Conservation (phyloP, 2,888 invertebrate species). For the Oasisia sp. region DNA sequence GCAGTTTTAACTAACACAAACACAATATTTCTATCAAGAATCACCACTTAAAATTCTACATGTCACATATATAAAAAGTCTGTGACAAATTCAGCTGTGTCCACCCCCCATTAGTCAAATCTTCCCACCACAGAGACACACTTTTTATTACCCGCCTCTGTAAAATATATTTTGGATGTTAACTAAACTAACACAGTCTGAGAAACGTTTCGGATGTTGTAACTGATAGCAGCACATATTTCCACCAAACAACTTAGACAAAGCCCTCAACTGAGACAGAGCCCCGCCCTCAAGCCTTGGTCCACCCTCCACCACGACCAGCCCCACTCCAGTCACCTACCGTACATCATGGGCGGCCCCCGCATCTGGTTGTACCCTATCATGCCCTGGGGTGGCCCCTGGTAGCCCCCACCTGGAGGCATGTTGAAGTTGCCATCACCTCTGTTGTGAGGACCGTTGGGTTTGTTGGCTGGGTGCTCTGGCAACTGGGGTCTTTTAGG, state of each 20-base stretch:
- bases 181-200: not conserved
- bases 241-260: not conserved
- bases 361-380: constrained; percentile 47
- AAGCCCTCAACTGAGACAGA: not conserved
- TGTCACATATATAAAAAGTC: not conserved
- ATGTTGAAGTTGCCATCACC: constrained; percentile 34
- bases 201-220: not conserved
- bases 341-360: not conserved
- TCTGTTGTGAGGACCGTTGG: constrained; percentile 57
- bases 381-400: constrained; percentile 33
- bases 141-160: not conserved
- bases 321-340: not conserved
- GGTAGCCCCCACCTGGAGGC: constrained; percentile 31
- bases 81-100: not conserved
- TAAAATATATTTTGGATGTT: not conserved
- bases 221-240: not conserved
- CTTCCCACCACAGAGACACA: not conserved
- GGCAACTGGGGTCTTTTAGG: constrained; percentile 93
- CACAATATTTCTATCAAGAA: not conserved
- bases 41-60: not conserved
- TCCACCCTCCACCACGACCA: not conserved
- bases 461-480: constrained; percentile 70
- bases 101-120: not conserved
- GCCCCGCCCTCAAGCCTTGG: not conserved
- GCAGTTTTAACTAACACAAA: not conserved